These are phyloP conservation scores for Phaethon lepturus DNA, from an alignment of 2,113 vertebrate species.

Conservation along the genomic window DNA sequence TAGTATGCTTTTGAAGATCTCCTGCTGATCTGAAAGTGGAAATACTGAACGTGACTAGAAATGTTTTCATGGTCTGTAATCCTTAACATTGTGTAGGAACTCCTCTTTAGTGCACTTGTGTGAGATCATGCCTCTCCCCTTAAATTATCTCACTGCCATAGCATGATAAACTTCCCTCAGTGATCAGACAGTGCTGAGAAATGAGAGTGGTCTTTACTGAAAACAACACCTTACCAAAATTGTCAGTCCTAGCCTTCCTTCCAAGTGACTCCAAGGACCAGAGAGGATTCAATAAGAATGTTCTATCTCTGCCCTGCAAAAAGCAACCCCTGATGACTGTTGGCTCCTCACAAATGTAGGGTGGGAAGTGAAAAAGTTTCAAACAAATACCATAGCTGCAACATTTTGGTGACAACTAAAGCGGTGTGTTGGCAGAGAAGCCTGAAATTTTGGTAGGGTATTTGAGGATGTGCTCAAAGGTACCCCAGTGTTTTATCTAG, in stretches of 20 bases:
- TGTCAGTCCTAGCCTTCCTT: not conserved
- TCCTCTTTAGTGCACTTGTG: not conserved
- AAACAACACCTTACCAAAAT: not conserved
- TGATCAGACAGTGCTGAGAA: not conserved
- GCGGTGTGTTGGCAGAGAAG: not conserved
- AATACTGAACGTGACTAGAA: not conserved
- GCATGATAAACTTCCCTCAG: not conserved
- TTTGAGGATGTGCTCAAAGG: not conserved
- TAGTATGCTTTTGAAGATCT: not conserved
- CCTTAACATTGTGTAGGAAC: not conserved
- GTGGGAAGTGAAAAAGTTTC: not conserved
- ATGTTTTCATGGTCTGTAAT: not conserved
- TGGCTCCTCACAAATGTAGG: not conserved
- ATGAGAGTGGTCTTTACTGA: not conserved
- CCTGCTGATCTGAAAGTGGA: not conserved
- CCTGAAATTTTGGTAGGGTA: not conserved
- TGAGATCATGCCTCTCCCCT: not conserved
- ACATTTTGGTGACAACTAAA: not conserved
- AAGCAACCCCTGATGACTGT: not conserved
- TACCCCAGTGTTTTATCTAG: not conserved
- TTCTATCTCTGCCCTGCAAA: not conserved
- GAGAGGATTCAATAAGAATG: not conserved
- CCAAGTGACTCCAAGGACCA: not conserved
- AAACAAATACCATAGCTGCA: not conserved
- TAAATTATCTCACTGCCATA: not conserved